Conservation (phyloP, 2,888 invertebrate genomes). For the Agrotis ipsilon region DNA sequence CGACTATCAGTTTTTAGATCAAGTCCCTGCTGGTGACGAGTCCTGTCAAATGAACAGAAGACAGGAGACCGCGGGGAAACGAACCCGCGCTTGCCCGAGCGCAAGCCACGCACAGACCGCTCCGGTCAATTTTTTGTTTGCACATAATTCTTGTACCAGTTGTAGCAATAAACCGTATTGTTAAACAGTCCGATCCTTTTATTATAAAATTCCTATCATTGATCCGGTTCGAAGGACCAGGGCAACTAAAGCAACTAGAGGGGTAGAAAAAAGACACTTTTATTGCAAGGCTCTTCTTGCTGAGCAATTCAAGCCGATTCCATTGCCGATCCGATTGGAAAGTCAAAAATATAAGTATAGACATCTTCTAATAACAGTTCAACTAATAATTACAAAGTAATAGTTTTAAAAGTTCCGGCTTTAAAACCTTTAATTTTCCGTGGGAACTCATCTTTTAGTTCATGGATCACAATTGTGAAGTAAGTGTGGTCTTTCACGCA, state of each 20-base stretch:
- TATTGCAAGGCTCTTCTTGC: background rate
- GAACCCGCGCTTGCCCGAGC: no score
- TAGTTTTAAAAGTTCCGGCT: constrained; percentile 31
- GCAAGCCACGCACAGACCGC: no score
- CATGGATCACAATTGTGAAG: constrained; percentile 11
- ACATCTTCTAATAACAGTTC: constrained; percentile 32
- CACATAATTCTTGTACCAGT: no score
- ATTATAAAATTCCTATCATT: no score
- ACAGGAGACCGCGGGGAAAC: no score
- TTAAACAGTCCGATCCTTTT: no score
- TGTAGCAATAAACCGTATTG: no score
- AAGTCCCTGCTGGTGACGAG: background rate
- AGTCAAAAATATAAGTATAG: constrained; percentile 34
- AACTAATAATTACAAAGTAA: constrained; percentile 16
- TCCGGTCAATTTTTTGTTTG: no score
- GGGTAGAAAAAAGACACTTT: no score
- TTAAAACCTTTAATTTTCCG: constrained; percentile 22
- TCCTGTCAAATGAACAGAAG: no score
- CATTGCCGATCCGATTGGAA: constrained; percentile 15
- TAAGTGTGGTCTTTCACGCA: constrained; percentile 30
- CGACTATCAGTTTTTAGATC: background rate
- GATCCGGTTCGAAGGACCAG: no score
- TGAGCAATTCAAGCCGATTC: background rate
- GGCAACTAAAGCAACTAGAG: no score
- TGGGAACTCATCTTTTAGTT: constrained; percentile 48